A percentile compares a stretch with the other conserved stretches of the same genome.
Evolutionary conservation across 2,797 vertebrate genomes (phyloP).

Genomic region (Propithecus perrieri): DNA sequence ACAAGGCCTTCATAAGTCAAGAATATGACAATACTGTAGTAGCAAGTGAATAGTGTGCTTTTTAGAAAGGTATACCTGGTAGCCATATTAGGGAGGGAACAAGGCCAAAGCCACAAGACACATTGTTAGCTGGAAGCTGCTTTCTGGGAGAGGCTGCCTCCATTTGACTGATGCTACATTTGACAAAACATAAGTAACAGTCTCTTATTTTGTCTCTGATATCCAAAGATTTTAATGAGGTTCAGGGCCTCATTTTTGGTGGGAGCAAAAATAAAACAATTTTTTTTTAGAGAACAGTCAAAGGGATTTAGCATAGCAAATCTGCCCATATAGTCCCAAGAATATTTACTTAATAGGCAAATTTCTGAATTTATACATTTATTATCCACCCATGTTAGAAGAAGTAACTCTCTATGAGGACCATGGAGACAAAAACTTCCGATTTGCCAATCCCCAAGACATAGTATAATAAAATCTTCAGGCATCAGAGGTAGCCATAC

Average conservation of each 20-base stretch:
- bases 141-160: background rate
- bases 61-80: background rate
- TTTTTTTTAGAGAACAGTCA: background rate
- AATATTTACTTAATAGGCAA: background rate
- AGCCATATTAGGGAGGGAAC: background rate
- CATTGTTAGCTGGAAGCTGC: background rate
- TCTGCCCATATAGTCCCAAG: background rate
- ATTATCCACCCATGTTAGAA: background rate
- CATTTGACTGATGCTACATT: background rate
- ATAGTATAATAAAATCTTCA: background rate
- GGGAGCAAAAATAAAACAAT: background rate
- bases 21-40: background rate
- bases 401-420: background rate
- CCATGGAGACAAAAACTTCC: background rate
- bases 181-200: background rate
- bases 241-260: background rate
- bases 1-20: background rate
- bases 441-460: background rate
- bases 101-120: background rate
- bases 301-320: background rate
- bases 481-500: background rate
- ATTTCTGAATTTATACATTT: no score
- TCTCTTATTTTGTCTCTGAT: background rate
- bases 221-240: background rate
- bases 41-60: background rate